A percentile compares a stretch with the other conserved stretches of the same genome.
Conservation (phyloP, 2,113 vertebrate species). For the Garra rufa region DNA sequence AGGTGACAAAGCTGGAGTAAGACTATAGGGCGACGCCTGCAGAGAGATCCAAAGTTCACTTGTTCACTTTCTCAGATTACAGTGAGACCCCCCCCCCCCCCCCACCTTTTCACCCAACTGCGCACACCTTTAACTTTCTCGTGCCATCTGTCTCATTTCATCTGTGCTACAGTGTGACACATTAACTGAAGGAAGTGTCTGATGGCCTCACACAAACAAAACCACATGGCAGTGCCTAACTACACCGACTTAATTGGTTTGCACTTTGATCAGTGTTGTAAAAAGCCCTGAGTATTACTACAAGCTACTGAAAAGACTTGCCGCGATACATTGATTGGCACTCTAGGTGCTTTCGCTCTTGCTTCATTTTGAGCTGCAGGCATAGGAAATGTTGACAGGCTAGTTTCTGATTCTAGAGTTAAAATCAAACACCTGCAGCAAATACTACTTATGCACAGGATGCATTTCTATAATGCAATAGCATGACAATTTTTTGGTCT, state of each 20-base stretch:
- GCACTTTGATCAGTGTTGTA: constrained; percentile 40
- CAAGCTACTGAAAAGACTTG: background rate
- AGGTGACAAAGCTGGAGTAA: constrained; percentile 62
- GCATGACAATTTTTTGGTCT: background rate
- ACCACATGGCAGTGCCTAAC: background rate
- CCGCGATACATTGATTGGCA: background rate
- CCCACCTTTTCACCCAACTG: background rate
- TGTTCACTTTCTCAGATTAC: constrained; percentile 29
- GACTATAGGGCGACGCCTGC: constrained; percentile 50
- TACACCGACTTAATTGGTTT: background rate
- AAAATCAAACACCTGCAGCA: background rate
- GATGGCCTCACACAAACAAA: constrained; percentile 23
- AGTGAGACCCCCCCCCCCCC: background rate
- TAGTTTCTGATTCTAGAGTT: background rate
- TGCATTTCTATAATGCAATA: background rate
- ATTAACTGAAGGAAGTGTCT: constrained; percentile 37
- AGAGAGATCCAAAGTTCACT: constrained; percentile 57
- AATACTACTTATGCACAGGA: background rate
- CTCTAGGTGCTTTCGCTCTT: background rate
- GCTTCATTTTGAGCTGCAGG: background rate
- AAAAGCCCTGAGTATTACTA: background rate
- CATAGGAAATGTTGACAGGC: background rate
- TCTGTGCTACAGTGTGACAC: constrained; percentile 34
- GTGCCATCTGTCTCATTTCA: background rate
- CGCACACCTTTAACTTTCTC: background rate